These are phyloP conservation scores for Tamias sibiricus DNA, from an alignment of 2,113 vertebrate species.

Conservation along the genomic window DNA sequence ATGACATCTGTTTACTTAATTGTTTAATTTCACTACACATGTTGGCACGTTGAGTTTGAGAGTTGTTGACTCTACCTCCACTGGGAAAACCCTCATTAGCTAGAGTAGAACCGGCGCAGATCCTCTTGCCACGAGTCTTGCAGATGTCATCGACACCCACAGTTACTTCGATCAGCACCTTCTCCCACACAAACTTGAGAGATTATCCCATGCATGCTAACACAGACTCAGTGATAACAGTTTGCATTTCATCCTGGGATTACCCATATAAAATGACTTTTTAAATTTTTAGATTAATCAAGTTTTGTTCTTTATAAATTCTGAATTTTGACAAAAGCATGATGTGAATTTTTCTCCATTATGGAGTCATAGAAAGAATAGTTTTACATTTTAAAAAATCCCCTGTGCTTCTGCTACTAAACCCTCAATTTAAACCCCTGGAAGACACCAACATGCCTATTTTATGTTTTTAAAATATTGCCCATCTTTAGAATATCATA, in stretches of 20 bases:
- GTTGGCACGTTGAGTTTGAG: not conserved
- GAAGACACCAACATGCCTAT: not conserved
- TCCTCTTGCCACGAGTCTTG: not conserved
- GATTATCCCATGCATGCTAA: not conserved
- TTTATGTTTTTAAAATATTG: not conserved
- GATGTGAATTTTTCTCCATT: not conserved
- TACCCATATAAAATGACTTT: not conserved
- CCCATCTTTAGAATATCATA: not conserved
- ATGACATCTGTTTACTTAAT: not conserved
- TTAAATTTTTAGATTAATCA: not conserved
- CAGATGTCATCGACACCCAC: too few species aligned
- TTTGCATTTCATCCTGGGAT: not conserved
- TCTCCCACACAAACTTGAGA: not conserved
- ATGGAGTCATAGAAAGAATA: not conserved
- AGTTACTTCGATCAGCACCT: not conserved
- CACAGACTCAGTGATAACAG: not conserved
- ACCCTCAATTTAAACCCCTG: not conserved
- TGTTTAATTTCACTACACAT: not conserved
- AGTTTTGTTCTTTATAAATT: not conserved
- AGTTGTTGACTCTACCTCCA: not conserved
- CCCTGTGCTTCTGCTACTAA: not conserved
- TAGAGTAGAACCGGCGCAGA: not conserved
- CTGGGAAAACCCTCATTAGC: not conserved
- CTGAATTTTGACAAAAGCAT: not conserved
- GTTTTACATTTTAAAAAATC: not conserved